Conservation (phyloP, 1,140 invertebrate genomes). For the Xylocopa sonorina region DNA sequence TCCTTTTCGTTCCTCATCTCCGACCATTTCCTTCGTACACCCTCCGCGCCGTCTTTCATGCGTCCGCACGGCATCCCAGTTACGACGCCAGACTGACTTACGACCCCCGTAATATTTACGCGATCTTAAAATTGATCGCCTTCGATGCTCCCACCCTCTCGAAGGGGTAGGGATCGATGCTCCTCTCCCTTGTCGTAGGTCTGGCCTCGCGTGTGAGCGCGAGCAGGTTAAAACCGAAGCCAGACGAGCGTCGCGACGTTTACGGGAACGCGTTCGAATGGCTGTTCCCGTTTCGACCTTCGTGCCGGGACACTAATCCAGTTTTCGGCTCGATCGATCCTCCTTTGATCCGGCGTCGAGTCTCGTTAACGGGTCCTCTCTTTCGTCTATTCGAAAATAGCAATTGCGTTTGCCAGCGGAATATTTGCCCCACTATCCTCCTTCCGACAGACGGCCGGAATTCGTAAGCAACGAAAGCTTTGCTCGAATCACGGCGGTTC, state of each 20-base stretch:
- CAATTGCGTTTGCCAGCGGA: background rate
- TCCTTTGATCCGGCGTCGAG: background rate
- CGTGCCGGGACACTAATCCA: background rate
- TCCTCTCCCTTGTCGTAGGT: conserved; percentile 6
- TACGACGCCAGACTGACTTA: conserved; percentile 66
- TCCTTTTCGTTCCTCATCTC: background rate
- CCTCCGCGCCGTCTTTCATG: background rate
- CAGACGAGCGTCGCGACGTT: conserved; percentile 17
- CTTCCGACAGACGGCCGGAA: background rate
- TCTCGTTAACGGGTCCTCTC: background rate
- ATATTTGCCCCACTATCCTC: conserved; percentile 10
- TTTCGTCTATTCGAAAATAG: background rate
- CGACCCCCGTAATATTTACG: conserved; percentile 74
- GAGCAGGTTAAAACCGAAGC: background rate
- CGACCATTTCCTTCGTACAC: background rate
- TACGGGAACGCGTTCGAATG: background rate
- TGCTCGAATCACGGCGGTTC: conserved; percentile 51
- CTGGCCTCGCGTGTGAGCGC: background rate
- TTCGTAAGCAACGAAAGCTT: conserved; percentile 33
- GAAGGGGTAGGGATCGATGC: no score
- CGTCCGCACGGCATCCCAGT: conserved; percentile 27
- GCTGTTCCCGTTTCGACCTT: conserved; percentile 27
- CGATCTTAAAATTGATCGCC: conserved; percentile 64
- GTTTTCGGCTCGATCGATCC: conserved; percentile 11
- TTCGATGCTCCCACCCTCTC: conserved; percentile 58